Conservation (phyloP, 30 jellyfish, hydroid and myxozoan genomes). For the Cassiopea xamachana region DNA sequence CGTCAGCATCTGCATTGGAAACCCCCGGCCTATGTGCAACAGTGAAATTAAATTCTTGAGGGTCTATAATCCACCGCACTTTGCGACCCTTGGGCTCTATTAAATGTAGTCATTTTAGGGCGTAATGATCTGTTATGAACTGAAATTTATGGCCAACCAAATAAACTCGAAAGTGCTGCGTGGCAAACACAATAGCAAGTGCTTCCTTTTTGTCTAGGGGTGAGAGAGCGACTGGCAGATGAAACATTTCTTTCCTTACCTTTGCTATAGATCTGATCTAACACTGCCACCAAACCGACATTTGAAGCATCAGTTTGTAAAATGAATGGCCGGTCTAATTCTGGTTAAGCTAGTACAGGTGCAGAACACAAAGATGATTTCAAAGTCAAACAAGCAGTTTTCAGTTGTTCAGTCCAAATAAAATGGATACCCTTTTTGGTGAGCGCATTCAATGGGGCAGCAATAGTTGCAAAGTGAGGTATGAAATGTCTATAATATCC, state of each 20-base stretch:
- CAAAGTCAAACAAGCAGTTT: conserved; percentile 6
- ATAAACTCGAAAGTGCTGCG: conserved; percentile 36
- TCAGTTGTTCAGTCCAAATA: conserved; percentile 29
- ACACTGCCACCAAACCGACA: conserved; percentile 49
- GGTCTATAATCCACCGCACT: conserved; percentile 48
- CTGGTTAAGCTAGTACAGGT: conserved; percentile 54
- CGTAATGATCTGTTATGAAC: conserved; percentile 24
- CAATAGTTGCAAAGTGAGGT: conserved; percentile 42
- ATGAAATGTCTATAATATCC: conserved; percentile 51
- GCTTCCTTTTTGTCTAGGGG: conserved; percentile 47
- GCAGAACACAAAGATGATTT: conserved; percentile 28
- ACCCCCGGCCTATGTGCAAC: conserved; percentile 44
- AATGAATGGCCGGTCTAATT: conserved; percentile 34
- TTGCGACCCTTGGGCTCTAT: conserved; percentile 39
- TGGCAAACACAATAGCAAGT: conserved; percentile 51
- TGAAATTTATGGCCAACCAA: conserved; percentile 27
- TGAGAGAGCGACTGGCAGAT: conserved; percentile 40
- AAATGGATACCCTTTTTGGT: conserved; percentile 22
- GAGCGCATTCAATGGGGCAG: conserved; percentile 50
- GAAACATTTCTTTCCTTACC: conserved; percentile 34
- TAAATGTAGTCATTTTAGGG: conserved; percentile 18
- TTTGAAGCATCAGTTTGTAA: conserved; percentile 60
- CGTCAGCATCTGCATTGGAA: conserved; percentile 5
- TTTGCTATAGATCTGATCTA: conserved; percentile 25
- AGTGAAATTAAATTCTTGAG: conserved; percentile 33